Percentiles rank a stretch among this genome's conserved stretches.
These are phyloP conservation scores for Rhyzopertha dominica DNA, from an alignment of 1,140 invertebrate genomes.

Conservation along the genomic window DNA sequence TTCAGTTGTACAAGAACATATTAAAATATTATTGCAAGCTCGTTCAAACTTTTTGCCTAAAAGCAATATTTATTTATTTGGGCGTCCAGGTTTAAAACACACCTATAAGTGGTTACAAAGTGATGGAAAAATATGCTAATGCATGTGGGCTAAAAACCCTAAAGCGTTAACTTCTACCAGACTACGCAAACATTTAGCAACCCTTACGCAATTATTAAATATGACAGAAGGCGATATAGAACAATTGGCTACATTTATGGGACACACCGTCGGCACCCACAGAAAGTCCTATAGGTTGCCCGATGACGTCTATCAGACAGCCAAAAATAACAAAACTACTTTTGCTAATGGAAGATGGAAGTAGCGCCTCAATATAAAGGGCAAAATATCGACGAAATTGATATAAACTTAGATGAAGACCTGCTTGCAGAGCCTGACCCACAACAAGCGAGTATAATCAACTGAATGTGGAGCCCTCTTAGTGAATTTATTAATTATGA, in stretches of 20 bases:
- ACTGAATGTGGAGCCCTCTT: not conserved
- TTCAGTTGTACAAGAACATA: slow-evolving; percentile 21
- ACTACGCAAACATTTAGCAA: slow-evolving; percentile 40
- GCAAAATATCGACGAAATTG: slow-evolving; percentile 39
- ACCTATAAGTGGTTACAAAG: slow-evolving; percentile 36
- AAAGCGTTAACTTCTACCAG: slow-evolving; percentile 31
- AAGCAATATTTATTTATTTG: slow-evolving; percentile 30
- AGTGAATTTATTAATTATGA: not conserved
- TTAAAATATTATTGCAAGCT: slow-evolving; percentile 17
- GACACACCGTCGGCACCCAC: slow-evolving; percentile 20
- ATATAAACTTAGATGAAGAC: slow-evolving; percentile 34
- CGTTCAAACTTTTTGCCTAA: slow-evolving; percentile 5
- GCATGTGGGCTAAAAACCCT: slow-evolving; percentile 32
- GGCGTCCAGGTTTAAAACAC: slow-evolving; percentile 17
- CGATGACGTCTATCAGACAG: slow-evolving; percentile 33
- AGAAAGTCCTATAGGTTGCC: slow-evolving; percentile 27
- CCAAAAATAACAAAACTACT: slow-evolving; percentile 41
- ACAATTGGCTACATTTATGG: slow-evolving; percentile 29
- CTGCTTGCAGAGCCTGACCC: slow-evolving; percentile 14
- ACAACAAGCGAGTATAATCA: slow-evolving; percentile 11
- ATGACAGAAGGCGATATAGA: slow-evolving; percentile 36
- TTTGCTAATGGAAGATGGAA: slow-evolving; percentile 39
- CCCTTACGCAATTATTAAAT: slow-evolving; percentile 38
- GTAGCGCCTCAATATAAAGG: slow-evolving; percentile 32
- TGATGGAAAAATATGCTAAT: slow-evolving; percentile 31